These are phyloP conservation scores for Clarias gariepinus DNA, from an alignment of 2,113 vertebrate species.

Conservation along the genomic window DNA sequence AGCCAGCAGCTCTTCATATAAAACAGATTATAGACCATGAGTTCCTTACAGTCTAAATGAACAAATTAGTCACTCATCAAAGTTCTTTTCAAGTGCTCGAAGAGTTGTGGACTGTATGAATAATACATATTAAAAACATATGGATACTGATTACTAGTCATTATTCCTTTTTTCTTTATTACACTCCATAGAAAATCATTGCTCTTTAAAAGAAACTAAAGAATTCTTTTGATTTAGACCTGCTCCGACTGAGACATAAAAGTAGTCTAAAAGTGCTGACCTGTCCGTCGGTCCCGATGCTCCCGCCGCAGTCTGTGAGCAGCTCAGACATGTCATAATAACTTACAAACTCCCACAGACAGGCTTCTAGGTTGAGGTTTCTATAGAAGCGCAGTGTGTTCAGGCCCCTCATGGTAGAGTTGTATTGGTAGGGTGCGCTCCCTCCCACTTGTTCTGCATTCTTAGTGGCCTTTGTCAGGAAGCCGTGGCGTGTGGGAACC, in stretches of 20 bases:
- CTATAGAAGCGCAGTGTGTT: slow-evolving; percentile 87
- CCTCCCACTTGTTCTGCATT: slow-evolving; percentile 79
- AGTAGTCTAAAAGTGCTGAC: slow-evolving; percentile 52
- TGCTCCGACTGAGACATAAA: neutral
- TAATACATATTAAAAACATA: neutral
- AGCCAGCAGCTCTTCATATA: neutral
- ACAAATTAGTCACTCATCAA: neutral
- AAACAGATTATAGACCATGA: neutral
- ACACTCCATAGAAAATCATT: neutral
- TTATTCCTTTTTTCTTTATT: neutral
- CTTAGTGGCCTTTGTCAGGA: slow-evolving; percentile 79
- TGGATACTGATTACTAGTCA: neutral
- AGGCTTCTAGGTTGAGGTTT: slow-evolving; percentile 90
- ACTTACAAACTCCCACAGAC: slow-evolving; percentile 91
- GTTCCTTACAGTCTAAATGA: neutral
- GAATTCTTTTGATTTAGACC: neutral
- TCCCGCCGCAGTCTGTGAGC: slow-evolving; percentile 88
- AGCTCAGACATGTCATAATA: slow-evolving; percentile 95
- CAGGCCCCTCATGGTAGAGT: slow-evolving; percentile 73
- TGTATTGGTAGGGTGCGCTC: slow-evolving; percentile 85
- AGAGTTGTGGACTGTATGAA: neutral
- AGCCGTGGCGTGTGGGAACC: slow-evolving; percentile 86
- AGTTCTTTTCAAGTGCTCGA: neutral
- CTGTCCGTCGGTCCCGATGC: slow-evolving; percentile 80
- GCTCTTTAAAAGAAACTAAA: neutral